Percentiles rank a stretch among this genome's conserved stretches.
Conservation (phyloP, 2,888 invertebrate genomes). For the Saturnia pavonia region DNA sequence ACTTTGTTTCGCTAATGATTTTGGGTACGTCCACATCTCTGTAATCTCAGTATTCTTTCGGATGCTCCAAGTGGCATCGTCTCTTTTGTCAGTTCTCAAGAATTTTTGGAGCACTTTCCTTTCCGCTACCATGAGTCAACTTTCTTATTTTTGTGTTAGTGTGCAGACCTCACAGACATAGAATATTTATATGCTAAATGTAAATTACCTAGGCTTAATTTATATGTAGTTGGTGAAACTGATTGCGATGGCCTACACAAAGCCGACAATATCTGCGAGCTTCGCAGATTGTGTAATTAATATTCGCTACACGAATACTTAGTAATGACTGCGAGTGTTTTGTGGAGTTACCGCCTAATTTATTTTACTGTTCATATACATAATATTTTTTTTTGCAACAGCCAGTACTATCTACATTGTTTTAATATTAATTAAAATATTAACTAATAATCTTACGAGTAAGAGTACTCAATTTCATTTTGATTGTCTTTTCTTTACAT, state of each 20-base stretch:
- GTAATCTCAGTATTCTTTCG: too few species aligned
- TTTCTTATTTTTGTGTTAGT: too few species aligned
- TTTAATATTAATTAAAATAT: too few species aligned
- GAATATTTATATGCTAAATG: not conserved
- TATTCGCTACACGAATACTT: not conserved
- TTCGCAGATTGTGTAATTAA: constrained; percentile 15
- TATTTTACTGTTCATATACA: not conserved
- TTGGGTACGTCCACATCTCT: too few species aligned
- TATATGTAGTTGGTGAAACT: not conserved
- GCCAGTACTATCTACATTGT: not conserved
- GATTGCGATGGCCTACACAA: not conserved
- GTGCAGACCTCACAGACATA: too few species aligned
- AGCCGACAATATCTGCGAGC: not conserved
- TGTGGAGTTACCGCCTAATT: not conserved
- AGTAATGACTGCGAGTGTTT: constrained; percentile 2
- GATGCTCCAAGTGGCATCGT: too few species aligned
- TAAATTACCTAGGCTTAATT: not conserved
- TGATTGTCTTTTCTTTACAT: not conserved
- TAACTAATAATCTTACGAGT: not conserved
- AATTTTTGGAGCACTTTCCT: too few species aligned
- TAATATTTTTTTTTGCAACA: not conserved
- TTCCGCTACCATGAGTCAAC: too few species aligned
- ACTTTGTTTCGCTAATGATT: too few species aligned
- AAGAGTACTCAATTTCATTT: not conserved
- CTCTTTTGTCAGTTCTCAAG: too few species aligned